Conservation (phyloP, 2,888 invertebrate species). For the Trichopria drosophilae region DNA sequence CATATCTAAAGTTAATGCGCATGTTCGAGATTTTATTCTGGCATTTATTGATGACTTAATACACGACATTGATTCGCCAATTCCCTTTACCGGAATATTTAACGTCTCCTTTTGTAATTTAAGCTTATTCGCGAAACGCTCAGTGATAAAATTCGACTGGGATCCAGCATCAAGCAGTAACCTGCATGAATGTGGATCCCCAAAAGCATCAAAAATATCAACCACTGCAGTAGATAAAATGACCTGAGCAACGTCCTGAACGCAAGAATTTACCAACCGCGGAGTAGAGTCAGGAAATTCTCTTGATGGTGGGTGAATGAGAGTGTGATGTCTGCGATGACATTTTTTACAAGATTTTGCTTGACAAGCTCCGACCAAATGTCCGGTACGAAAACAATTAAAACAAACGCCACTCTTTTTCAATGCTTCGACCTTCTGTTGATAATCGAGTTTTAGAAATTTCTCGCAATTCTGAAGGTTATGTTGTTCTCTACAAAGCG, state of each 20-base stretch:
- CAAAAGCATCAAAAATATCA: neutral
- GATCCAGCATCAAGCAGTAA: neutral
- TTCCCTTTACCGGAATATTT: neutral
- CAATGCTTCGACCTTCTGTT: slow-evolving; percentile 2
- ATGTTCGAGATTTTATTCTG: neutral
- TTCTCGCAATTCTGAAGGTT: slow-evolving; percentile 1
- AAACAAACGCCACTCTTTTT: slow-evolving; percentile 8
- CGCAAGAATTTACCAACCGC: too few species aligned
- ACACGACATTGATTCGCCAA: neutral
- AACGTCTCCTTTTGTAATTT: neutral
- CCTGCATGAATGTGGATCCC: neutral
- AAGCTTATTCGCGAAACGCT: neutral
- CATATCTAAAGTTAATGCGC: neutral
- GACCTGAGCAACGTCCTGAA: too few species aligned
- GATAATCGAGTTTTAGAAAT: neutral
- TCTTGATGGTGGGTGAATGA: slow-evolving; percentile 1
- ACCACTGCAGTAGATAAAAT: neutral
- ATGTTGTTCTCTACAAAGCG: slow-evolving; percentile 7
- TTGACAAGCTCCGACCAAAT: slow-evolving; percentile 4
- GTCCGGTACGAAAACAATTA: slow-evolving; percentile 12
- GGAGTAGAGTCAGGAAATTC: neutral
- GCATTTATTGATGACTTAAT: neutral
- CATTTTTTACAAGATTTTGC: slow-evolving; percentile 10
- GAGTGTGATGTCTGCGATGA: slow-evolving; percentile 9
- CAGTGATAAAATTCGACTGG: neutral